These are phyloP conservation scores for Gryllus bimaculatus DNA, from an alignment of 1,140 invertebrate genomes.

Conservation along the genomic window DNA sequence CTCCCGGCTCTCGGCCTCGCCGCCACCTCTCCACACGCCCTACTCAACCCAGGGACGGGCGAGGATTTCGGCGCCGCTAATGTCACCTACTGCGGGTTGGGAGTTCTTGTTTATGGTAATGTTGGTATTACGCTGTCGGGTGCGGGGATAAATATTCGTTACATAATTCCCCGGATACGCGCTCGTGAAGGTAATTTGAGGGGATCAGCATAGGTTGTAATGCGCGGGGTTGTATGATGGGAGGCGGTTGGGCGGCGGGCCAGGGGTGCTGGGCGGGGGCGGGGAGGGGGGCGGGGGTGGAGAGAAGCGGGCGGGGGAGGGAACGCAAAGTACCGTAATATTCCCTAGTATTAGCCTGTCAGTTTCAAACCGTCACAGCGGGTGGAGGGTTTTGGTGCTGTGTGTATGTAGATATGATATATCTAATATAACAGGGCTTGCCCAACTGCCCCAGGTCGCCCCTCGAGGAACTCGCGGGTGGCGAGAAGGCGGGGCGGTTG, in stretches of 20 bases:
- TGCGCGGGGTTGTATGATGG: background rate
- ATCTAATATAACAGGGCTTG: background rate
- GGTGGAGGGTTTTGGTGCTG: background rate
- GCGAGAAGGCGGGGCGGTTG: too few relatives aligned
- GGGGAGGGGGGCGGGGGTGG: background rate
- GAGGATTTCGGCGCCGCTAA: background rate
- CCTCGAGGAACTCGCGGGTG: background rate
- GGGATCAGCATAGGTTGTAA: background rate
- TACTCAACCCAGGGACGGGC: too few relatives aligned
- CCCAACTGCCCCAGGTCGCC: background rate
- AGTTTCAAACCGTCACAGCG: background rate
- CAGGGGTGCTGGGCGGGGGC: too few relatives aligned
- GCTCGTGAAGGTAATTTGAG: background rate
- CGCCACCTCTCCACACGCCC: too few relatives aligned
- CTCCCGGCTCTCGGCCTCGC: too few relatives aligned
- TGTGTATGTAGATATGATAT: too few relatives aligned
- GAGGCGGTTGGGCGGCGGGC: too few relatives aligned
- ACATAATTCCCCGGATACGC: background rate
- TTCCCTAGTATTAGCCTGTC: background rate
- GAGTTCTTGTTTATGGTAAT: slow-evolving; percentile 5
- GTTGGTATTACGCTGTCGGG: slow-evolving; percentile 2
- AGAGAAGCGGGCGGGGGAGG: background rate
- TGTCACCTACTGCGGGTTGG: background rate
- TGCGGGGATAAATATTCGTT: background rate
- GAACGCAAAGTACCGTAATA: background rate